These are phyloP conservation scores for Diorhabda sublineata DNA, from an alignment of 1,140 invertebrate species.

Conservation along the genomic window DNA sequence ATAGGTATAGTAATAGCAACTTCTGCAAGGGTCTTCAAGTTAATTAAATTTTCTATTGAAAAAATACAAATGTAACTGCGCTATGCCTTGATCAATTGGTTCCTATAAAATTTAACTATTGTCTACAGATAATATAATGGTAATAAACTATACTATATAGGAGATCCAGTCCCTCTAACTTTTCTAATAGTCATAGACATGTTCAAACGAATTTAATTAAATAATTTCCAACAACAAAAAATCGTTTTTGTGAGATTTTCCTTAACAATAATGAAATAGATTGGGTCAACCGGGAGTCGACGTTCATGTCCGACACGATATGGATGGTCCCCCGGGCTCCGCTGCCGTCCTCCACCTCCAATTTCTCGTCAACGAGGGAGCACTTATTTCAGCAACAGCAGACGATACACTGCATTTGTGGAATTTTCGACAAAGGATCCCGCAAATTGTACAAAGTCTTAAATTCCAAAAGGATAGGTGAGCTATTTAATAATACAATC, in stretches of 20 bases:
- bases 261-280: conserved; percentile 55
- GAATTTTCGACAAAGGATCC: conserved; percentile 94
- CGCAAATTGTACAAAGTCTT: conserved; percentile 91
- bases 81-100: no score
- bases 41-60: no score
- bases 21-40: no score
- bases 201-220: no score
- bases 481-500: conserved; percentile 35
- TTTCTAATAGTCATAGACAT: no score
- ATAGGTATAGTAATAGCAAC: no score
- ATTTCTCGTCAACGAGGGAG: conserved; percentile 96
- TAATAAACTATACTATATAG: no score
- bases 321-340: conserved; percentile 45
- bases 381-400: conserved; percentile 86
- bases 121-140: no score
- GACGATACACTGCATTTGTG: conserved; percentile 96
- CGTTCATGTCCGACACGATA: conserved; percentile 83
- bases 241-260: conserved; percentile 30
- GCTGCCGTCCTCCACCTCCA: conserved; percentile 81
- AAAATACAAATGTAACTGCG: no score
- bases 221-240: no score
- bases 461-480: conserved; percentile 97
- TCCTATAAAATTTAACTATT: no score
- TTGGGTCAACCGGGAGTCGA: conserved; percentile 93
- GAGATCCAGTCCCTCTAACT: no score